These are phyloP conservation scores for Plebejus anna DNA, from an alignment of 2,888 invertebrate genomes.

Conservation along the genomic window DNA sequence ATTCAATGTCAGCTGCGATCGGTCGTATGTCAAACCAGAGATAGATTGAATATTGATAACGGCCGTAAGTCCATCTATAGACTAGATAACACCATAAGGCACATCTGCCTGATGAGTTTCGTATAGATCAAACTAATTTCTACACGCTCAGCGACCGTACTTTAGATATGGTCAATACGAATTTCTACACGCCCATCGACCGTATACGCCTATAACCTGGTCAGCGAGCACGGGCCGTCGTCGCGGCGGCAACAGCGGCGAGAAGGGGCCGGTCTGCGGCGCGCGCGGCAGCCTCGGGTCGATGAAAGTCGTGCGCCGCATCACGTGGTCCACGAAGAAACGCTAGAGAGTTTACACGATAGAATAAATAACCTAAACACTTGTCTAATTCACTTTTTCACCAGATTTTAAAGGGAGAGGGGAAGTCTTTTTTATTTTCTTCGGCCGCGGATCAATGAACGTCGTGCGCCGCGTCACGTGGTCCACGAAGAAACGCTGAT, in stretches of 20 bases:
- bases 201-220: conserved; percentile 44
- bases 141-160: not conserved
- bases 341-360: conserved; percentile 62
- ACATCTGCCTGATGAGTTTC: not conserved
- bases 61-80: too few relatives aligned
- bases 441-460: conserved; percentile 94
- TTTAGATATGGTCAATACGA: not conserved
- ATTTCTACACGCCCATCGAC: not conserved
- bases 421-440: too few relatives aligned
- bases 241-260: conserved; percentile 65
- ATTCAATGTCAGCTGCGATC: too few relatives aligned
- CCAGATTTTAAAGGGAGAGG: too few relatives aligned
- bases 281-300: conserved; percentile 97
- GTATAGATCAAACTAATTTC: not conserved
- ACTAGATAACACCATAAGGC: too few relatives aligned
- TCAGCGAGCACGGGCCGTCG: conserved; percentile 61
- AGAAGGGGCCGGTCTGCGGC: conserved; percentile 78
- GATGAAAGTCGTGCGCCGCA: conserved; percentile 96
- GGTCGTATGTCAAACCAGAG: too few relatives aligned
- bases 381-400: too few relatives aligned
- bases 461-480: conserved; percentile 96
- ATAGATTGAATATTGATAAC: too few relatives aligned
- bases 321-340: conserved; percentile 98
- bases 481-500: conserved; percentile 94
- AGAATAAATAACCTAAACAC: too few relatives aligned